Evolutionary conservation across 2,888 invertebrate genomes (phyloP), one percentile per base, ranked within the genome.

Genomic region (Mycalesis mineus): DNA sequence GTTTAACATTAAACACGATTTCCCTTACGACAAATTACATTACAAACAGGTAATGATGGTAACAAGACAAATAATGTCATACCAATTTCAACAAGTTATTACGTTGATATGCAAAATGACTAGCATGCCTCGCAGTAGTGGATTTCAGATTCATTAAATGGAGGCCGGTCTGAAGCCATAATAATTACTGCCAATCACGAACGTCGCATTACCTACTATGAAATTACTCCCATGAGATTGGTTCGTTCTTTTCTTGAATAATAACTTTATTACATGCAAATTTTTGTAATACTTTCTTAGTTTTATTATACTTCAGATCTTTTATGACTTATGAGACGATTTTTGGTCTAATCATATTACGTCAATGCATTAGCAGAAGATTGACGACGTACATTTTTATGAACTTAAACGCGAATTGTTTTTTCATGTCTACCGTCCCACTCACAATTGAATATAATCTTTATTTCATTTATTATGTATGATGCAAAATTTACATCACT

Each of bases 181-280:
- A 53, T 60, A 62, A 57, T 60, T 57, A 58, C 40, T 45, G 40
- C 15, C 47, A 49, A 54, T n/a, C 61, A 63, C 59, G 59, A 50
- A 58, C 40, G 52, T 31, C 14, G 9, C 40, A 45, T 47, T 41
- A 57, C 14, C n/a, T 22, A 41, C 7, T 49, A 39, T 39, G 13
- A n/a, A 39, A 49, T 49, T 49, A 49, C 49, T 49, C 22, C 33
- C 41, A 39, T 59, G 14, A 44, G 49, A 28, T 58, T 54, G 9
- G 15, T 45, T 36, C 55, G 53, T 58, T 55, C 53, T 64, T 47
- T 36, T 17, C 7, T 22, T 17, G 2, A 36, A 3, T 36, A 55
- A 47, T 40, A 37, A 37, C 37, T 36, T 17, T 28, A 51, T 29
- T 40, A 29, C 13, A 40, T 15, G 39, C 40, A 31, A 40, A 41